These are phyloP conservation scores for Chrysopa pallens DNA, from an alignment of 1,140 invertebrate genomes.

Conservation along the genomic window DNA sequence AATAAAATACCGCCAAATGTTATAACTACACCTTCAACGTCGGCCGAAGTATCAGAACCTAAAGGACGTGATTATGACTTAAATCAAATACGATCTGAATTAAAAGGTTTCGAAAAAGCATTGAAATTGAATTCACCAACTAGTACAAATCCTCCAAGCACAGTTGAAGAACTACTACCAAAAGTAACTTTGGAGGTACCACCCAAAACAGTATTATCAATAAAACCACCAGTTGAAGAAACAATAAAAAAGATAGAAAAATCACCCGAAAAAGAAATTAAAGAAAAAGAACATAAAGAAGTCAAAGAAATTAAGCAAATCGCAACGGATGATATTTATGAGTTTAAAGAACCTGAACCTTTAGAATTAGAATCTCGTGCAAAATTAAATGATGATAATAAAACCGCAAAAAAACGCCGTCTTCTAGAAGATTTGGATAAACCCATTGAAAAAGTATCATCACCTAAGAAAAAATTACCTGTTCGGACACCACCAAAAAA, in stretches of 20 bases:
- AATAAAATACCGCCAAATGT: not conserved
- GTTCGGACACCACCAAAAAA: conserved; percentile 10
- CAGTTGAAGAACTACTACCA: conserved; percentile 7
- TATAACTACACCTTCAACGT: not conserved
- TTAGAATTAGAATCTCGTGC: conserved; percentile 58
- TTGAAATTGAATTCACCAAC: conserved; percentile 24
- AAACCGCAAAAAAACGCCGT: conserved; percentile 29
- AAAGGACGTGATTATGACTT: conserved; percentile 62
- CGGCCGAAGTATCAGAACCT: conserved; percentile 17
- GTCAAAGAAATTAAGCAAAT: conserved; percentile 6
- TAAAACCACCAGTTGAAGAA: conserved; percentile 14
- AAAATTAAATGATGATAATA: conserved; percentile 27
- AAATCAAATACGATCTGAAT: conserved; percentile 63
- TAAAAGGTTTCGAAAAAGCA: conserved; percentile 57
- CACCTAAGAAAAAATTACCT: conserved; percentile 10
- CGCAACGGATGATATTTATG: conserved; percentile 55
- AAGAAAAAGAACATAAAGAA: conserved; percentile 10
- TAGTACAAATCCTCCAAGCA: not conserved
- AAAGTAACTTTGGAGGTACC: conserved; percentile 20
- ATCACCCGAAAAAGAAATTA: conserved; percentile 9
- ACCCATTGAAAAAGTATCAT: conserved; percentile 10
- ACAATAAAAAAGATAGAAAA: conserved; percentile 16
- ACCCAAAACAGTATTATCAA: conserved; percentile 21
- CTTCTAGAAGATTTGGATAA: conserved; percentile 33
- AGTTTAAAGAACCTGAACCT: conserved; percentile 76